A percentile compares a stretch with the other conserved stretches of the same genome.
phyloP scores from a whole-genome alignment of 2,888 invertebrate species.

The Melinaea menophilus region DNA sequence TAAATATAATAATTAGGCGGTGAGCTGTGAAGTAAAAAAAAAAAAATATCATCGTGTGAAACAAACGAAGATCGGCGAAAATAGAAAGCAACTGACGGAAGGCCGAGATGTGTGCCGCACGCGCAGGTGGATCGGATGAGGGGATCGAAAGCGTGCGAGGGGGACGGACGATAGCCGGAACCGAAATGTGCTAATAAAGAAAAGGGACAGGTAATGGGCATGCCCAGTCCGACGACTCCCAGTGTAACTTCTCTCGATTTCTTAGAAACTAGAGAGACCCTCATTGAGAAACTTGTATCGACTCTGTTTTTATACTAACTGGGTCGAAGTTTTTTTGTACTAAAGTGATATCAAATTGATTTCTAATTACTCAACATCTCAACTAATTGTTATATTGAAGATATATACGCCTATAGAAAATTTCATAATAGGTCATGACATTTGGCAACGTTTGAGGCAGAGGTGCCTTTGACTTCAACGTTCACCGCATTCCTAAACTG shows the following conservation, averaged over 20 bases:
- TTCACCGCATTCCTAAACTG: conserved; percentile 58
- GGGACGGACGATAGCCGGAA: conserved; percentile 53
- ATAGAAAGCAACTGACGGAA: conserved; percentile 74
- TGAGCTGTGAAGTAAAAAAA: conserved; percentile 18
- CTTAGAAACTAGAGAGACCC: conserved; percentile 59
- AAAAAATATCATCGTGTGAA: conserved; percentile 33
- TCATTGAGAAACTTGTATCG: conserved; percentile 45
- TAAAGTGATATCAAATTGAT: background rate
- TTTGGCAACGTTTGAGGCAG: conserved; percentile 40
- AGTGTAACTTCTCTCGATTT: conserved; percentile 59
- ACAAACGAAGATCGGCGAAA: conserved; percentile 62
- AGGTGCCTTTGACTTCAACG: conserved; percentile 33
- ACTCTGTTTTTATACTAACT: conserved; percentile 21
- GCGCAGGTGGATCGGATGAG: conserved; percentile 59
- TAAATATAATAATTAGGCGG: conserved; percentile 19
- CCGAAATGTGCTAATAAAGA: conserved; percentile 50
- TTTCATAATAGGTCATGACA: conserved; percentile 49
- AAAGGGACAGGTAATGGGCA: conserved; percentile 58
- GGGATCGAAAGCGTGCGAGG: conserved; percentile 50
- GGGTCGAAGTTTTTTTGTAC: conserved; percentile 11
- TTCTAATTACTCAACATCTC: background rate
- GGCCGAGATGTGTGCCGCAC: conserved; percentile 67
- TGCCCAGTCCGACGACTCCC: conserved; percentile 57
- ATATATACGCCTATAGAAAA: background rate
- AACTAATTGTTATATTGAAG: too few relatives aligned